Conservation (phyloP, 2,113 vertebrate genomes). For the Forbesichthys papilliferus region DNA sequence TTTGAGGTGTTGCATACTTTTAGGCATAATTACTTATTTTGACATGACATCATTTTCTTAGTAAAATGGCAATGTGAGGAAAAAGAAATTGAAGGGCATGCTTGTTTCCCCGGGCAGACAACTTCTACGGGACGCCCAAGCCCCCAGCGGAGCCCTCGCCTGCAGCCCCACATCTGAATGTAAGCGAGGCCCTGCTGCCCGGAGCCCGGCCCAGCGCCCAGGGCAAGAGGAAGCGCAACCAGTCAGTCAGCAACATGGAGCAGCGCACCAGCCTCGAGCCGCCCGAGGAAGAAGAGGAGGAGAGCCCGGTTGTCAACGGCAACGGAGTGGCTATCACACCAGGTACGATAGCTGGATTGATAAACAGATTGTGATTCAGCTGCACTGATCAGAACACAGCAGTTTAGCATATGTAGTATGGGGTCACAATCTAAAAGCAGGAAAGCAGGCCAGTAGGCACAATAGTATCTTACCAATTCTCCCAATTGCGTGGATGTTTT, state of each 20-base stretch:
- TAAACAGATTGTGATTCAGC: background rate
- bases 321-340: slow-evolving; percentile 91
- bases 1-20: too few relatives aligned
- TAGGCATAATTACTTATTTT: too few relatives aligned
- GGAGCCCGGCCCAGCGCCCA: slow-evolving; percentile 95
- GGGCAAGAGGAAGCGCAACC: slow-evolving; percentile 97
- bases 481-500: too few relatives aligned
- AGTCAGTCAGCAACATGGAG: slow-evolving; percentile 99
- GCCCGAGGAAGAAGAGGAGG: slow-evolving; percentile 95
- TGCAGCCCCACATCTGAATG: slow-evolving; percentile 90
- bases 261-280: slow-evolving; percentile 91
- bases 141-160: slow-evolving; percentile 96
- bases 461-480: background rate
- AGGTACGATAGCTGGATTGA: slow-evolving; percentile 72
- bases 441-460: slow-evolving; percentile 21
- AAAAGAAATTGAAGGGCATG: too few relatives aligned
- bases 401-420: slow-evolving; percentile 13
- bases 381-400: slow-evolving; percentile 1
- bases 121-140: slow-evolving; percentile 98
- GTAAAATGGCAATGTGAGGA: too few relatives aligned
- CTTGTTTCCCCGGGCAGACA: slow-evolving; percentile 77
- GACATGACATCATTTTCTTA: too few relatives aligned
- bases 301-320: slow-evolving; percentile 94
- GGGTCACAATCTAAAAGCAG: slow-evolving; percentile 25
- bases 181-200: slow-evolving; percentile 96